Evolutionary conservation across 1,140 invertebrate genomes (phyloP), one percentile per base, ranked within the genome.

Genomic region (Ips nitidus): DNA sequence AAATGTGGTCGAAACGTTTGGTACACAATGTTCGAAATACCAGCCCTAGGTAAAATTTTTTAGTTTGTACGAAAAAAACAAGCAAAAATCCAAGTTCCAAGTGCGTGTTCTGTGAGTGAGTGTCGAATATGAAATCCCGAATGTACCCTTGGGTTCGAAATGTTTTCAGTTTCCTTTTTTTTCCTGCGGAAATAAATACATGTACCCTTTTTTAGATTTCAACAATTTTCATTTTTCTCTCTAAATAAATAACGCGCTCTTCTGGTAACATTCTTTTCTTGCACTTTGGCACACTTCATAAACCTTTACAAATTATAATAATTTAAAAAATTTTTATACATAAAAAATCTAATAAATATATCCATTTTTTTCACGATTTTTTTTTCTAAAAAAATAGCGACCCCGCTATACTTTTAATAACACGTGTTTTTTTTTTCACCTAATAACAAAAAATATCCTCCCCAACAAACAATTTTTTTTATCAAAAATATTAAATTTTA

Each of bases 401-500:
- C 74, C 74, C 73, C 77, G 76, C 76, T 77, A 77, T 77, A 74
- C 69, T 71, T 66, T 60, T 74, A 74, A 71, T 67, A 69, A 71
- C 74, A 71, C 64, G 38, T 55, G 42, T 74, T 22, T 75, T 75
- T 78, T 79, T 80, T 76, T 77, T 80, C 76, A 22, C 22, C 22
- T 22, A 22, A 22, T 81, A 80, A 80, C 79, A 81, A 81, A 81
- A 80, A 80, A 81, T 79, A 80, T 81, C 79, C 80, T 79, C 80
- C 79, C 79, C 79, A 81, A 81, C 79, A 80, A 80, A 80, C 78
- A 80, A 79, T 80, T 80, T 80, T 65, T 67, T 70, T 80, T 81
- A 80, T 81, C 79, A 80, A 80, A 81, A 81, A 81, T 81, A 80
- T 78, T 79, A 78, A 76, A 77, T 80, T 77, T 71, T 66, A 79